These are phyloP conservation scores for Dromococcyx pavoninus DNA, from an alignment of 2,797 vertebrate species.

Conservation along the genomic window DNA sequence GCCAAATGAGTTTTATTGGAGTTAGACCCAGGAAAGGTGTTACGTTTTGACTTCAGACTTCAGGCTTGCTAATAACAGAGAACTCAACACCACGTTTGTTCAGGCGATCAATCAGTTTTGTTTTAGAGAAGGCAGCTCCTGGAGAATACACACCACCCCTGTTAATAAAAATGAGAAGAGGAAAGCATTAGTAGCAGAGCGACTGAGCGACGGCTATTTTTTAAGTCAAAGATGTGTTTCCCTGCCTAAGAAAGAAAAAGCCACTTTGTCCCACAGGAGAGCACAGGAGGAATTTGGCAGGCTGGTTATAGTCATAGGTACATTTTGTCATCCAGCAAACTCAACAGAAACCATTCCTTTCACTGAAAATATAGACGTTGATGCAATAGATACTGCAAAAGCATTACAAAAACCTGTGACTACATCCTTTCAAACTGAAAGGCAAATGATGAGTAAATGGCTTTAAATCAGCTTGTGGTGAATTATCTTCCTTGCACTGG, in stretches of 20 bases:
- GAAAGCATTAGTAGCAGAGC: not conserved
- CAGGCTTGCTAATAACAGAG: slow-evolving; percentile 84
- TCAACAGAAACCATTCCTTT: not conserved
- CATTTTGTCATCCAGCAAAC: not conserved
- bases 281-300: not conserved
- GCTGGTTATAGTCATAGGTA: not conserved
- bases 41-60: slow-evolving; percentile 64
- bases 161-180: slow-evolving; percentile 19
- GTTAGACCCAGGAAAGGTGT: slow-evolving; percentile 32
- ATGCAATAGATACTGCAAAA: not conserved
- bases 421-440: not conserved
- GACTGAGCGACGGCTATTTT: not conserved
- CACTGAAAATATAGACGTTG: not conserved
- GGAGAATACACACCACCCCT: slow-evolving; percentile 96
- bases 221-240: not conserved
- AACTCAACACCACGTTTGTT: slow-evolving; percentile 89
- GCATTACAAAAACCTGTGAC: not conserved
- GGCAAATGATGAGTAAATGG: not conserved
- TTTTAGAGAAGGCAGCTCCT: slow-evolving; percentile 89
- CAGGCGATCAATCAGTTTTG: slow-evolving; percentile 90
- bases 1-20: not conserved
- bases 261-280: not conserved
- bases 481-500: not conserved
- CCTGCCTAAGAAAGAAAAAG: not conserved
- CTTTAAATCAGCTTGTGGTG: not conserved